phyloP scores from a whole-genome alignment of 2,888 invertebrate genomes.

The Epinotia bilunana region DNA sequence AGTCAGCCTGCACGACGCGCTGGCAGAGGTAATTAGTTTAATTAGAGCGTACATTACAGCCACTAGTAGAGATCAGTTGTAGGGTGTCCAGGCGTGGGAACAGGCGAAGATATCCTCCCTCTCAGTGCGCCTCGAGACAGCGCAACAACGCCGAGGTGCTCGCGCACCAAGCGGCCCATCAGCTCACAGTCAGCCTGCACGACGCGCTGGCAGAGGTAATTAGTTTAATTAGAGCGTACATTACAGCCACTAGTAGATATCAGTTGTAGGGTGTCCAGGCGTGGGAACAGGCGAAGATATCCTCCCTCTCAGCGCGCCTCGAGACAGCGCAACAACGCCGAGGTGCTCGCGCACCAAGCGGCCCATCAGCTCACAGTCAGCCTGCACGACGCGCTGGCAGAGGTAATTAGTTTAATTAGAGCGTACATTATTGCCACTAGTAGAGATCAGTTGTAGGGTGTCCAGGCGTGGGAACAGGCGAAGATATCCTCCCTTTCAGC shows the following conservation, averaged over 20 bases:
- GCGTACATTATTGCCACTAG: no score
- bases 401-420: no score
- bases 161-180: slow-evolving; percentile 87
- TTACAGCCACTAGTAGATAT: background rate
- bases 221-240: no score
- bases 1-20: no score
- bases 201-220: no score
- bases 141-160: slow-evolving; percentile 88
- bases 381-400: slow-evolving; percentile 80
- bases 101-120: slow-evolving; percentile 60
- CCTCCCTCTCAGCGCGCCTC: background rate
- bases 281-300: slow-evolving; percentile 61
- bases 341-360: slow-evolving; percentile 88
- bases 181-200: slow-evolving; percentile 55
- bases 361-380: slow-evolving; percentile 83
- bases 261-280: background rate
- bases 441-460: no score
- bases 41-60: background rate
- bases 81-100: background rate
- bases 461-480: no score
- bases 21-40: no score
- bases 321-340: slow-evolving; percentile 82
- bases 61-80: background rate
- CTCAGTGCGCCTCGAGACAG: slow-evolving; percentile 11
- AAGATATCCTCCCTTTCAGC: slow-evolving; percentile 92